Evolutionary conservation across 2,888 invertebrate genomes (phyloP), one percentile per base, ranked within the genome.

Genomic region (Biston stratarius): DNA sequence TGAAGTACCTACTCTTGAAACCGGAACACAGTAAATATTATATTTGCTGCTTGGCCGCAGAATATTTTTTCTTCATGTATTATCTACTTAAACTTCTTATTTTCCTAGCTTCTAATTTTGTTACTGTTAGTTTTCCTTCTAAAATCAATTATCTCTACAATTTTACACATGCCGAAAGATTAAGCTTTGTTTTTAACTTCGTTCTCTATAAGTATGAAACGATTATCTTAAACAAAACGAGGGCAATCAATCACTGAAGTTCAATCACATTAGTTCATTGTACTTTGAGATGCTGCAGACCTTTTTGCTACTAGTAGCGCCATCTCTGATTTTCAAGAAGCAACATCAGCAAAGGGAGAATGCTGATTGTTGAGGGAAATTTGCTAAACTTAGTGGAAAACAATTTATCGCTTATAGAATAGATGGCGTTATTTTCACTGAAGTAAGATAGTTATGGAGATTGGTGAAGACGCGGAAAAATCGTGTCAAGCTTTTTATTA

Each of bases 221-320:
- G 5, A 53, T 53, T 6, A 53, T 42, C 12, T 24, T 55, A 55
- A 55, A 55, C 24, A 58, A 24, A 64, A 58, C 24, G 14, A 47
- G 52, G 47, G 6, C 58, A 48, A 65, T 60, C 55, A 49, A 60
- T 60, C 65, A 49, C 36, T 38, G 48, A 15, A 36, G 44, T 64
- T 55, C 60, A 60, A 60, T 44, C 55, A 36, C 55, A 8, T 2
- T 9, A n/a, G 60, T 65, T 65, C 56, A 61, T 38, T 34, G 56
- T 8, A 45, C 44, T 24, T 42, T 36, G 36, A 69, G 62, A 60
- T 60, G 36, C 57, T 55, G 45, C 59, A 51, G 48, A 52, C 6
- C 12, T 15, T 45, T 15, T 44, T 2, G 14, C 9, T 10, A 56
- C 57, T 38, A 0, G 33, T 66, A 24, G 9, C 65, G 65, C 65